These are phyloP conservation scores for Hippocampus comes DNA, from an alignment of 2,113 vertebrate species.

Conservation along the genomic window DNA sequence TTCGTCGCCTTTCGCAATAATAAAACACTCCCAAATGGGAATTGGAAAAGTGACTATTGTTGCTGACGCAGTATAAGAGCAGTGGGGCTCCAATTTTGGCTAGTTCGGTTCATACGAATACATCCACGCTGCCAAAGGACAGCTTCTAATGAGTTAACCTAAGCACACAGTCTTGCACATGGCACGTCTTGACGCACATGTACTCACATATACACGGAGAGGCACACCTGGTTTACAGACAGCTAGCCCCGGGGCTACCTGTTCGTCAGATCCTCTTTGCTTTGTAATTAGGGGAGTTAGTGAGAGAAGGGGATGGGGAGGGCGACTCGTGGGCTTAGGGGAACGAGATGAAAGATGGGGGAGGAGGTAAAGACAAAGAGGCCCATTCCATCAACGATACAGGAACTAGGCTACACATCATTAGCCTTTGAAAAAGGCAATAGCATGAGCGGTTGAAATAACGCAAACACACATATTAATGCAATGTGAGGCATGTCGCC, in stretches of 20 bases:
- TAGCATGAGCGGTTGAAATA: background rate
- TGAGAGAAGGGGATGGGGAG: constrained; percentile 33
- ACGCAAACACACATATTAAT: background rate
- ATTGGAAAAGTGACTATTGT: background rate
- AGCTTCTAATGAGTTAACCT: background rate
- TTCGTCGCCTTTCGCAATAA: background rate
- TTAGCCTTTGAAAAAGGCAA: constrained; percentile 40
- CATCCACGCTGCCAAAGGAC: background rate
- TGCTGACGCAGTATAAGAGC: background rate
- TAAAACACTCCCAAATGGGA: background rate
- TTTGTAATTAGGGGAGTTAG: constrained; percentile 71
- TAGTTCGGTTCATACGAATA: background rate
- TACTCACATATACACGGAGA: constrained; percentile 20
- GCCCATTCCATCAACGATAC: constrained; percentile 34
- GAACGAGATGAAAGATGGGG: constrained; percentile 24
- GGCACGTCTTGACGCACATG: constrained; percentile 23
- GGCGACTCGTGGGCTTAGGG: constrained; percentile 2
- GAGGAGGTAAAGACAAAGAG: constrained; percentile 49
- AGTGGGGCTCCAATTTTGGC: constrained; percentile 8
- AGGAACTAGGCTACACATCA: constrained; percentile 57
- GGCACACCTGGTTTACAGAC: constrained; percentile 72
- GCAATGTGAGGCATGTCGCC: constrained; percentile 29
- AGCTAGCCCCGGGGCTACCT: constrained; percentile 63
- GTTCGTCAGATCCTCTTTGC: constrained; percentile 64
- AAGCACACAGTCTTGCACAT: constrained; percentile 7